Evolutionary conservation across 2,888 invertebrate genomes (phyloP), one percentile per base, ranked within the genome.

Genomic region (Trilocha varians): DNA sequence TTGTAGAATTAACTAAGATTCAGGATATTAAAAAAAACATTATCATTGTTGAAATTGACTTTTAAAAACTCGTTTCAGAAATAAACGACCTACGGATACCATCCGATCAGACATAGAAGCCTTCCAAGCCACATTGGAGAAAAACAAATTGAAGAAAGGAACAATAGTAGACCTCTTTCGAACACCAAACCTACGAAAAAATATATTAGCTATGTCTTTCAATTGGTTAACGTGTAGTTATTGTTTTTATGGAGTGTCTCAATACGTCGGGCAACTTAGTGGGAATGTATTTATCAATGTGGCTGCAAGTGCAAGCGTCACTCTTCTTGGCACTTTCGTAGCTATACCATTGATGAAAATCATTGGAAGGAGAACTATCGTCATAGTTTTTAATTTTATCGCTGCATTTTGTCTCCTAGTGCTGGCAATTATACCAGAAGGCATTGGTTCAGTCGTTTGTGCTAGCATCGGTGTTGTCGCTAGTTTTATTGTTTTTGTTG

Each of bases 241-340:
- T 50, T 85, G 83, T 52, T 85, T 84, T 70, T 97, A 94, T 62
- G 96, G 96, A 1, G 90, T 95, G 17, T 91, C 93, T 0, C 93
- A 95, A 65, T 95, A 93, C 64, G 90, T 94, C 34, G 92, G 93
- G 0, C 90, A 93, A 61, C 77, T 94, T 32, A 91, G 91, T 34
- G 95, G 95, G 1, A 87, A 95, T 59, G 91, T 93, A 38, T 96
- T 95, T 65, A 45, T 92, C 2, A 96, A 95, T 65, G 94, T 96
- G 16, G 91, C 93, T 6, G 78, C 93, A 1, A 92, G 93, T 33
- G 95, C 92, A 1, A 73, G 83, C 0, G 87, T 92, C 4, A 91
- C 88, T 2, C 66, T 88, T 25, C 53, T 86, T 0, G 90, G 91
- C 3, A 89, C 90, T 2, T 57, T 91, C 2, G 34, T 88, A 39